A percentile compares a stretch with the other conserved stretches of the same genome.
Evolutionary conservation across 1,140 invertebrate genomes (phyloP).

Genomic region (Odontomachus brunneus): DNA sequence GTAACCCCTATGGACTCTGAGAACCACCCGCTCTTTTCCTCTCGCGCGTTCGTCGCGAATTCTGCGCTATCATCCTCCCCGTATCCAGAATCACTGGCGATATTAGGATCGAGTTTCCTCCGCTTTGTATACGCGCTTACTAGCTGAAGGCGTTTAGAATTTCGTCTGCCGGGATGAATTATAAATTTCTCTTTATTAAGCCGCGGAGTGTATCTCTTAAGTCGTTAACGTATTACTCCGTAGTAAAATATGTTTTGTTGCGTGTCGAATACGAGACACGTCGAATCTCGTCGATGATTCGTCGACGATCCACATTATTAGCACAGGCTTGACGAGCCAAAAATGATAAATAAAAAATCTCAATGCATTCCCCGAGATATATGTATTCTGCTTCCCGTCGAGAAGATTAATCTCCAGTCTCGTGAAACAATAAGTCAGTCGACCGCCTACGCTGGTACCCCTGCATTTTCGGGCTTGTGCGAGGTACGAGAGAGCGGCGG

Average conservation of each 20-base stretch:
- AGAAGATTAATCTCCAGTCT: constrained; percentile 58
- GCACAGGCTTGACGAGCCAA: neutral
- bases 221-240: constrained; percentile 6
- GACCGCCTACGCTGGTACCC: constrained; percentile 13
- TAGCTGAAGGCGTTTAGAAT: constrained; percentile 51
- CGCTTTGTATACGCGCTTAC: constrained; percentile 34
- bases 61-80: constrained; percentile 52
- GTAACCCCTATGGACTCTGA: constrained; percentile 50
- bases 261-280: too few relatives aligned
- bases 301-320: neutral
- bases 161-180: constrained; percentile 55
- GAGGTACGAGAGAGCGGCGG: neutral
- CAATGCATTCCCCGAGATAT: constrained; percentile 21
- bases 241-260: neutral
- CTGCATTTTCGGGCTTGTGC: constrained; percentile 6
- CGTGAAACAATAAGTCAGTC: constrained; percentile 55
- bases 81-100: constrained; percentile 67
- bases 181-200: constrained; percentile 56
- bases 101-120: constrained; percentile 75
- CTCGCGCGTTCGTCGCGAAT: constrained; percentile 44
- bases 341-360: constrained; percentile 16
- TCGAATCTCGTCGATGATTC: constrained; percentile 1
- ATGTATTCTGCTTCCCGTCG: constrained; percentile 9
- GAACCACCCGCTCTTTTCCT: constrained; percentile 45
- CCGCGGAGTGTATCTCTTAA: constrained; percentile 13